phyloP scores from a whole-genome alignment of 2,888 invertebrate genomes.

The Melipona beecheii region DNA sequence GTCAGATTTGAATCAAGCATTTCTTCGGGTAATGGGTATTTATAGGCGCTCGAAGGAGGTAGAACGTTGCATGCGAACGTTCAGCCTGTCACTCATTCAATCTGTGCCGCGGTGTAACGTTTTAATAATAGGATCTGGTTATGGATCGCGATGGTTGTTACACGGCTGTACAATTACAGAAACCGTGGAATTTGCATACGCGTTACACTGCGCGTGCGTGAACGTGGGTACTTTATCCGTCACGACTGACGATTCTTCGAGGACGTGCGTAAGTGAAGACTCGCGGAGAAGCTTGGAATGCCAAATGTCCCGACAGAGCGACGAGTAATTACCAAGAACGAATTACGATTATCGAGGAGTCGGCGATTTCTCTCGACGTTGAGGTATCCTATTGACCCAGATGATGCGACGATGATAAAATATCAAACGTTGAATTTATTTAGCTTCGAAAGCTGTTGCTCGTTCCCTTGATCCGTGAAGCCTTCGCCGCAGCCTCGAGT shows the following conservation, averaged over 20 bases:
- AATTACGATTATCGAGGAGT: neutral
- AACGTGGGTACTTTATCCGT: neutral
- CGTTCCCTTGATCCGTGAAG: constrained; percentile 13
- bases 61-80: neutral
- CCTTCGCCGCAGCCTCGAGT: constrained; percentile 4
- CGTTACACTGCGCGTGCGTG: neutral
- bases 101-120: neutral
- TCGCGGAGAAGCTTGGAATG: too few relatives aligned
- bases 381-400: too few relatives aligned
- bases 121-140: constrained; percentile 1
- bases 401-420: neutral
- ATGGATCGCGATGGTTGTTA: neutral
- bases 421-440: constrained; percentile 3
- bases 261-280: neutral
- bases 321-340: neutral
- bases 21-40: too few relatives aligned
- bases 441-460: constrained; percentile 4
- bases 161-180: constrained; percentile 12
- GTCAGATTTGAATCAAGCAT: neutral
- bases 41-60: too few relatives aligned
- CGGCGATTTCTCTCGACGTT: neutral
- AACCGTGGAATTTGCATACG: constrained; percentile 11
- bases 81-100: neutral
- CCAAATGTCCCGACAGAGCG: neutral
- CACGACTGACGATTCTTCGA: neutral